A percentile compares a stretch with the other conserved stretches of the same genome.
Evolutionary conservation across 2,113 vertebrate species (phyloP).

Genomic region (Gulo gulo): DNA sequence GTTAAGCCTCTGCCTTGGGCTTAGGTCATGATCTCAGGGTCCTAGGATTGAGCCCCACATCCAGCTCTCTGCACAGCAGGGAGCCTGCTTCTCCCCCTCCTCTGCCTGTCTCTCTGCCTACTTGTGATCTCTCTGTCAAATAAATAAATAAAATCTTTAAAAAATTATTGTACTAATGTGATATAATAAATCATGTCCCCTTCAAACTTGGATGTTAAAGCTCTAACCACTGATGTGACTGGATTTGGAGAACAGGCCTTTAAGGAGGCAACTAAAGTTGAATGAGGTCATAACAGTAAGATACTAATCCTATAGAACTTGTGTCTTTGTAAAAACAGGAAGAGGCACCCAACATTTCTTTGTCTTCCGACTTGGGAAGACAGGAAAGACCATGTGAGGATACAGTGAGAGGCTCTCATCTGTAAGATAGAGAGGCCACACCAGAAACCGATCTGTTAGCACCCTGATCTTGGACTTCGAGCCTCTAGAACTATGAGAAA

Average conservation of each 20-base stretch:
- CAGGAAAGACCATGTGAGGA: background rate
- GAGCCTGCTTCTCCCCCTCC: too few species aligned
- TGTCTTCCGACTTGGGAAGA: background rate
- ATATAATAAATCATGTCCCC: background rate
- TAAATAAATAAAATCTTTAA: too few species aligned
- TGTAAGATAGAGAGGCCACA: background rate
- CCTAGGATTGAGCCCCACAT: too few species aligned
- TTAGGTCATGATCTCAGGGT: too few species aligned
- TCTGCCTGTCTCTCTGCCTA: too few species aligned
- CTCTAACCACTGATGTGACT: background rate
- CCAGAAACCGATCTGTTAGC: background rate
- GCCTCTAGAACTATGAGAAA: background rate
- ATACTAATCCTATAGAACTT: background rate
- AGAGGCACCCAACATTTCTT: background rate
- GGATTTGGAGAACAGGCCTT: background rate
- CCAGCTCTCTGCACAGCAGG: too few species aligned
- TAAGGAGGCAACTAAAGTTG: background rate
- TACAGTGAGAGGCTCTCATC: fast-evolving
- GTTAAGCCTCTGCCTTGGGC: too few species aligned
- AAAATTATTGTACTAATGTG: background rate
- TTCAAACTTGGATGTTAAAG: background rate
- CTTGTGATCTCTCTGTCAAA: too few species aligned
- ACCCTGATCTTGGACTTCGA: background rate
- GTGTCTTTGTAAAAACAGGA: background rate
- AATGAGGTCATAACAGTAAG: background rate